These are phyloP conservation scores for Ips typographus DNA, from an alignment of 1,140 invertebrate species.

Conservation along the genomic window DNA sequence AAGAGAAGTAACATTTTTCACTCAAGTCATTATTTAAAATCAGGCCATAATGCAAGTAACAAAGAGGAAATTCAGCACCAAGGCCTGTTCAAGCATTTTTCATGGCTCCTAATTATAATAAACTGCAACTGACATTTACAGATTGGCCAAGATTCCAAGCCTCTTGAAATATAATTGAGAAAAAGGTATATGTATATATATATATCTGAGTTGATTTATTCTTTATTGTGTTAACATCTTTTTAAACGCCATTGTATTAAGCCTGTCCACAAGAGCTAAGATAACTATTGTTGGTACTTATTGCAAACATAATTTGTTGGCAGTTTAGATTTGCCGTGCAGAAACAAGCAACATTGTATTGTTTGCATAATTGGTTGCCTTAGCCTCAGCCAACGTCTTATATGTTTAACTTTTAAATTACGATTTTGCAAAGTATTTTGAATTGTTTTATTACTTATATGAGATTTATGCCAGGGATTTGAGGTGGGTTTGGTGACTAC, in stretches of 20 bases:
- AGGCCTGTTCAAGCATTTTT: neutral
- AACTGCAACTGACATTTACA: neutral
- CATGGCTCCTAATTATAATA: neutral
- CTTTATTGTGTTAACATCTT: conserved; percentile 2
- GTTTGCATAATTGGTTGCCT: neutral
- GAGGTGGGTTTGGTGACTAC: too few relatives aligned
- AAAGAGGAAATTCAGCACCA: too few relatives aligned
- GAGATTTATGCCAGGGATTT: too few relatives aligned
- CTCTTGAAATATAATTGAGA: neutral
- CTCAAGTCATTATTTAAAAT: too few relatives aligned
- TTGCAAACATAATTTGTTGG: conserved; percentile 10
- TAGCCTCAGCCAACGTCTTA: too few relatives aligned
- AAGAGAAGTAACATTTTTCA: too few relatives aligned
- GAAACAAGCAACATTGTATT: neutral
- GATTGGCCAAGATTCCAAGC: neutral
- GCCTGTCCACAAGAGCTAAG: neutral
- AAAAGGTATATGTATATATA: neutral
- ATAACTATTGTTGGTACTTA: conserved; percentile 10
- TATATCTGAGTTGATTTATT: conserved; percentile 1
- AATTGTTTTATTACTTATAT: too few relatives aligned
- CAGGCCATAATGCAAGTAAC: too few relatives aligned
- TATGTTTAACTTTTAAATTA: too few relatives aligned
- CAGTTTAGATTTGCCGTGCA: conserved; percentile 1
- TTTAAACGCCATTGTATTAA: neutral
- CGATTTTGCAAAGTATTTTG: too few relatives aligned